These are phyloP conservation scores for Agriopis aurantiaria DNA, from an alignment of 2,888 invertebrate genomes.

Conservation along the genomic window DNA sequence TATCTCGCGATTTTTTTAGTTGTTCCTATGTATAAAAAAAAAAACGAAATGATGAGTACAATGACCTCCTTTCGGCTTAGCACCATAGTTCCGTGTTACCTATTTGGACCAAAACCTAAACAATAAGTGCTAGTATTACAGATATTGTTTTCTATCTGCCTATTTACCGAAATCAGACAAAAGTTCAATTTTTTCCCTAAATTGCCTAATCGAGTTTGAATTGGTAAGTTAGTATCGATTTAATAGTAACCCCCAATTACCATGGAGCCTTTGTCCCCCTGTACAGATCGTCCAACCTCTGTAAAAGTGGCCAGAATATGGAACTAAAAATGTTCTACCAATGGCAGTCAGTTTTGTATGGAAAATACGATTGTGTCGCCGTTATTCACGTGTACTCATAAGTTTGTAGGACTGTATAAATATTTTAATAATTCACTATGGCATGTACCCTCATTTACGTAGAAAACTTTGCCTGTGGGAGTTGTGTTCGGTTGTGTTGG, in stretches of 20 bases:
- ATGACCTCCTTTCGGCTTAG: too few relatives aligned
- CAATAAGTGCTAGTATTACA: neutral
- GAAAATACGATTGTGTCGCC: neutral
- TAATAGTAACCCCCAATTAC: slow-evolving; percentile 16
- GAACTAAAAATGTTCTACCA: slow-evolving; percentile 4
- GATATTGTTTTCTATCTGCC: neutral
- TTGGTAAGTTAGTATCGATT: slow-evolving; percentile 23
- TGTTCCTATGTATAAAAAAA: too few relatives aligned
- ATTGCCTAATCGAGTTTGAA: slow-evolving; percentile 22
- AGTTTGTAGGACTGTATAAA: neutral
- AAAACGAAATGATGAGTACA: too few relatives aligned
- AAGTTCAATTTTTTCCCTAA: slow-evolving; percentile 10
- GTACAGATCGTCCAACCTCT: neutral
- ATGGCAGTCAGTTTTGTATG: neutral
- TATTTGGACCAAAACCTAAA: neutral
- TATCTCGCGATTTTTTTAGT: too few relatives aligned
- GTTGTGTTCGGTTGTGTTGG: slow-evolving; percentile 4
- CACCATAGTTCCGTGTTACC: too few relatives aligned
- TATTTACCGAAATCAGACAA: slow-evolving; percentile 10
- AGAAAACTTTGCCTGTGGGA: slow-evolving; percentile 2
- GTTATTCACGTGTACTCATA: neutral
- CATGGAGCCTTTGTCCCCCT: slow-evolving; percentile 9
- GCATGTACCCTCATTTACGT: slow-evolving; percentile 10
- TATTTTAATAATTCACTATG: slow-evolving; percentile 14
- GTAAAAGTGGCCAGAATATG: neutral